Evolutionary conservation across 2,888 invertebrate species (phyloP), one percentile per base, ranked within the genome.

Genomic region (Dicyrtomina minuta): DNA sequence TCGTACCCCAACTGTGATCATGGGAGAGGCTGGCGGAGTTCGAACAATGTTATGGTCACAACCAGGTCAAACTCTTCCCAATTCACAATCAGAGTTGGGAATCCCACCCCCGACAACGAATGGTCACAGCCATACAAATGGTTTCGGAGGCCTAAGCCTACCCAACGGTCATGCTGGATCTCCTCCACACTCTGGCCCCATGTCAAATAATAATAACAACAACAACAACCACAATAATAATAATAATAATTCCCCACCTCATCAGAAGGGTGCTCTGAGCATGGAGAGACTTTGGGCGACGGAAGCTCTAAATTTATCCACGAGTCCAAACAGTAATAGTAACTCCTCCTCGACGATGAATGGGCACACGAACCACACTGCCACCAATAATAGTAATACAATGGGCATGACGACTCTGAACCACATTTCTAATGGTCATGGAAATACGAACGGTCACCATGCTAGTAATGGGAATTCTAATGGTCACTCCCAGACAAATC

Each of bases 11-110:
- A 91, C 92, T 59, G 93, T 93, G 74, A 92, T 94, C 77, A 93
- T 94, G 93, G 93, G 93, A 60, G 93, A 94, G 82, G 92, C 92
- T 46, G 94, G 93, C 66, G 92, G 93, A 51, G 93, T 94, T 0
- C 80, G 86, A 68, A 88, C 88, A 51, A 88, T 88, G 88, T 85
- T 88, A 70, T 88, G 88, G 88, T 87, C 87, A 33, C 86, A 87
- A 76, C 87, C 87, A 4, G 81, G 84, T 0, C 79, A 84, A 82
- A 71, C 71, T 15, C 81, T 81, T 61, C 82, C 82, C 73, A 70
- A 73, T 46, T 62, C 74, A 15, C 72, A 70, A 20, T 53, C 60
- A 53, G 41, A 22, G 27, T 26, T 59, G 56, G 59, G 56, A 8
- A 33, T 24, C n/a, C 15, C 26, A 22, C 24, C 61, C 66, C 20